Percentiles rank a stretch among this genome's conserved stretches.
Conservation (phyloP, 2,797 vertebrate species). For the Betta splendens region DNA sequence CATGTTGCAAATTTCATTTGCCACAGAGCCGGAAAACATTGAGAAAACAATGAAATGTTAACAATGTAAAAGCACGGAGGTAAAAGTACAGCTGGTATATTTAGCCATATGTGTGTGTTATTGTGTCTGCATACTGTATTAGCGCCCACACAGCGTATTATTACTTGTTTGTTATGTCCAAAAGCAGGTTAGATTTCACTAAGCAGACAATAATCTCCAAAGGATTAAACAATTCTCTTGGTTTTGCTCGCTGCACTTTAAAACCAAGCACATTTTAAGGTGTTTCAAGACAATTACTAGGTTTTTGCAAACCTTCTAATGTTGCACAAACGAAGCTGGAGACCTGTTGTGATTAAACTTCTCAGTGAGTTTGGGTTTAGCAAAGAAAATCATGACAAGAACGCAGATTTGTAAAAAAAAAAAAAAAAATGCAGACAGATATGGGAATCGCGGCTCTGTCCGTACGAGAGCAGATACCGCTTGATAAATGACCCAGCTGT, state of each 20-base stretch:
- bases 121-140: constrained; percentile 16
- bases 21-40: constrained; percentile 6
- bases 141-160: constrained; percentile 19
- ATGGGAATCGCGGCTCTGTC: constrained; percentile 19
- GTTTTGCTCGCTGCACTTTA: constrained; percentile 22
- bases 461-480: constrained; percentile 41
- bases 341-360: constrained; percentile 9
- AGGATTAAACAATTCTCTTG: constrained; percentile 41
- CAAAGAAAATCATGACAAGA: constrained; percentile 41
- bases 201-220: constrained; percentile 28
- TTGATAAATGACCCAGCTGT: constrained; percentile 51
- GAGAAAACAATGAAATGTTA: not conserved
- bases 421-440: constrained; percentile 24
- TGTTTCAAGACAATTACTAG: constrained; percentile 43
- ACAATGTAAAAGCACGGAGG: constrained; percentile 2
- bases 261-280: constrained; percentile 21
- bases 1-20: constrained; percentile 11
- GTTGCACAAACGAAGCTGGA: constrained; percentile 13
- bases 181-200: constrained; percentile 23
- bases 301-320: constrained; percentile 39
- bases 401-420: constrained; percentile 36
- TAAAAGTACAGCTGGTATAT: not conserved
- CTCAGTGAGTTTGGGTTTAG: constrained; percentile 22
- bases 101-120: constrained; percentile 1
- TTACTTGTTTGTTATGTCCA: constrained; percentile 1